phyloP scores from a whole-genome alignment of 2,888 invertebrate species.

The Teleogryllus oceanicus region DNA sequence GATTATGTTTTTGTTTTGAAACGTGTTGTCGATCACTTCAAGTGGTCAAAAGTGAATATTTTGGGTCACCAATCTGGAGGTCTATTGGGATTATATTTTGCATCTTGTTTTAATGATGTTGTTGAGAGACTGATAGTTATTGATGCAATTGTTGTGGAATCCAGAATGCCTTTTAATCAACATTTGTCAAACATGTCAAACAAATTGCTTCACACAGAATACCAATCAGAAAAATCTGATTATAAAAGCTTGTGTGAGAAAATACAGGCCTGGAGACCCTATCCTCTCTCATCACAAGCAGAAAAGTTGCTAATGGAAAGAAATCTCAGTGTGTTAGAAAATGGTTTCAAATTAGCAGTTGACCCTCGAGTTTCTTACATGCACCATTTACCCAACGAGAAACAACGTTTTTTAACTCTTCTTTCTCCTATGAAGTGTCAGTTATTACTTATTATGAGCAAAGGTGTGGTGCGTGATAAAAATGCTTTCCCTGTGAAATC shows the following conservation, averaged over 20 bases:
- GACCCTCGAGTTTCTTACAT: slow-evolving; percentile 25
- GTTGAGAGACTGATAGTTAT: slow-evolving; percentile 50
- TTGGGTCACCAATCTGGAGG: slow-evolving; percentile 54
- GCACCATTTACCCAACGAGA: neutral
- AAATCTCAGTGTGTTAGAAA: neutral
- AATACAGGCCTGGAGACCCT: neutral
- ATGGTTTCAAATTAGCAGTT: slow-evolving; percentile 11
- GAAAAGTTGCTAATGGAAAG: neutral
- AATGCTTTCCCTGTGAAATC: neutral
- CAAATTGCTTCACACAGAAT: neutral
- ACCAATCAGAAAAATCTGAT: neutral
- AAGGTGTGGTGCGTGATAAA: neutral
- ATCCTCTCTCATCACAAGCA: neutral
- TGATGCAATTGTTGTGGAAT: slow-evolving; percentile 42
- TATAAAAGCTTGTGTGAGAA: neutral
- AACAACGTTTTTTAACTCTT: slow-evolving; percentile 19
- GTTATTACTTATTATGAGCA: slow-evolving; percentile 23
- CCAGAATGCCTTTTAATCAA: neutral
- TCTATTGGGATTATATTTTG: slow-evolving; percentile 46
- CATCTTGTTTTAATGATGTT: slow-evolving; percentile 47
- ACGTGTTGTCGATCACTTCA: slow-evolving; percentile 45
- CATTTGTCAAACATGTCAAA: neutral
- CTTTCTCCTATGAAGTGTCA: slow-evolving; percentile 24
- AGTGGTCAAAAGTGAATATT: slow-evolving; percentile 47
- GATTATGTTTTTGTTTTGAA: slow-evolving; percentile 44